Evolutionary conservation across 2,113 vertebrate genomes (phyloP), one percentile per base, ranked within the genome.

Genomic region (Camelus bactrianus): DNA sequence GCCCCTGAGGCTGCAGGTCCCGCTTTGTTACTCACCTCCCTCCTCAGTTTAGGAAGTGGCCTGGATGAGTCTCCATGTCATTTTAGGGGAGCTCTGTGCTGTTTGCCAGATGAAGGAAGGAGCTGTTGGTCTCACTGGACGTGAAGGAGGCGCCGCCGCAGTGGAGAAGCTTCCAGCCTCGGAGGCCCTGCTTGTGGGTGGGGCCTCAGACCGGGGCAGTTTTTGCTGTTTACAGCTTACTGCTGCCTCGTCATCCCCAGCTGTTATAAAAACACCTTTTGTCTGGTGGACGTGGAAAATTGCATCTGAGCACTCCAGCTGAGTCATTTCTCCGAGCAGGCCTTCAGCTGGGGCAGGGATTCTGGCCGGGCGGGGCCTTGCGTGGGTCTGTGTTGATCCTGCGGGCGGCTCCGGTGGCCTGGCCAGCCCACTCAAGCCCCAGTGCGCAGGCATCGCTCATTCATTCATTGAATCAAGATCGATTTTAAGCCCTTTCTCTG

Each of bases 241-340:
- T 15, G 46, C 89, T 82, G 85, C 79, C 75, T 89, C 56, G 17
- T 64, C 46, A 0, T 6, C 4, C 22, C 11, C 14, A 8, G 89
- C 89, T 88, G 65, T 76, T 80, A 79, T n/a, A 76, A 91, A 96
- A 91, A 96, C 89, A 95, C 92, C 94, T 95, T 95, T 38, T 58
- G 89, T 84, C 30, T 64, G 58, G 48, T 89, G 89, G 85, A n/a
- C 1, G 3, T 54, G 56, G 56, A 60, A 64, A 70, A 52, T 0
- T 77, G 32, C 60, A 1, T 85, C 88, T 73, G 77, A 24, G 65
- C 24, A 0, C 75, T 24, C 28, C 3, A 11, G 54, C 79, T 95
- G 94, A 97, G 83, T 95, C 95, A 86, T 8, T 52, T 80, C 88
- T 77, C 48, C 24, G 50, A 96, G 81, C 54, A 58, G 67, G 62